phyloP scores from a whole-genome alignment of 2,113 vertebrate genomes.

The Setophaga petechia region DNA sequence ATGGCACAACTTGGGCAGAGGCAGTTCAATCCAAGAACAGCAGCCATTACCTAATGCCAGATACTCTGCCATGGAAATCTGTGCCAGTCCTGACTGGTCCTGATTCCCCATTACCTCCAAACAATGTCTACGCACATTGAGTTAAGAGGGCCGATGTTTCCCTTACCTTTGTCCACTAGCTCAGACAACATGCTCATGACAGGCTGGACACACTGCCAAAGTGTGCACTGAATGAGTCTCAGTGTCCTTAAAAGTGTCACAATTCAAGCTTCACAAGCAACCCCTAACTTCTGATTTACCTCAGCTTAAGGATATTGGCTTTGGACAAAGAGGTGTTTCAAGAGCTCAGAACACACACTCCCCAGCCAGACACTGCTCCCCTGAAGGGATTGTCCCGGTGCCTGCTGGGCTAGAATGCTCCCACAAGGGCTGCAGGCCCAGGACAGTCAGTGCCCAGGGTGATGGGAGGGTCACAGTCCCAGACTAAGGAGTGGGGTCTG shows the following conservation, averaged over 20 bases:
- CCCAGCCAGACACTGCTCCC: background rate
- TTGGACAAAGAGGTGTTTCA: background rate
- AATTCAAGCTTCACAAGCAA: background rate
- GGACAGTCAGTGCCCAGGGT: background rate
- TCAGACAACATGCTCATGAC: background rate
- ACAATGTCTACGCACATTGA: background rate
- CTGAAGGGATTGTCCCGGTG: background rate
- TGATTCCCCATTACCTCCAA: background rate
- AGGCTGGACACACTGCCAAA: background rate
- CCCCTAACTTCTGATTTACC: background rate
- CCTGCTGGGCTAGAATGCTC: background rate
- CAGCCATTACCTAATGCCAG: background rate
- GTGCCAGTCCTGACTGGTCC: background rate
- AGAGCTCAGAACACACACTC: background rate
- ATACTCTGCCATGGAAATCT: background rate
- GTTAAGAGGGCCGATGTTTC: background rate
- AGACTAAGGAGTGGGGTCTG: background rate
- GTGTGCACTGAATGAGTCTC: rapidly evolving
- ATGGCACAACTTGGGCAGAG: background rate
- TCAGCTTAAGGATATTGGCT: background rate
- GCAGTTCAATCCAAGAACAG: background rate
- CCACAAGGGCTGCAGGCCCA: background rate
- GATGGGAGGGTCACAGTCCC: background rate
- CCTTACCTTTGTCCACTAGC: background rate
- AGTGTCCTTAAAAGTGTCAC: background rate